A percentile compares a stretch with the other conserved stretches of the same genome.
Evolutionary conservation across 2,888 invertebrate genomes (phyloP).

Genomic region (Tetranychus truncatus): DNA sequence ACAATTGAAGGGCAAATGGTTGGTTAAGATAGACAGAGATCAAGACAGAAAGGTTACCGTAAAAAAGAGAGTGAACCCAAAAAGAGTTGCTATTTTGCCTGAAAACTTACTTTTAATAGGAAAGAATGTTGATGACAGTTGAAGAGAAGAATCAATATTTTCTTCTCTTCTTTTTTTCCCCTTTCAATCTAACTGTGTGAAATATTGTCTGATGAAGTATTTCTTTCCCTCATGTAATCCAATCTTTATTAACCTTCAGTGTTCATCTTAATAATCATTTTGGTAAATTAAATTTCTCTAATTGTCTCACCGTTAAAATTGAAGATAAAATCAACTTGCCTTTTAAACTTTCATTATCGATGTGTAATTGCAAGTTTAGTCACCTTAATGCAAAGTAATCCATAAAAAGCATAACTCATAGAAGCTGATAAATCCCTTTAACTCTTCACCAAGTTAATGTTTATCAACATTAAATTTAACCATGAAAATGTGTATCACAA

Average conservation of each 20-base stretch:
- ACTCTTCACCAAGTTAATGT: no score
- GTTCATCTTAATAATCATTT: not conserved
- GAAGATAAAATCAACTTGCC: no score
- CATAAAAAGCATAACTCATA: no score
- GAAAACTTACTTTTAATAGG: not conserved
- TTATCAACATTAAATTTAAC: no score
- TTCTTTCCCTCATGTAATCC: no score
- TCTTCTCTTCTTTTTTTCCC: not conserved
- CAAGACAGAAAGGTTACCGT: not conserved
- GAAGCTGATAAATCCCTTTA: no score
- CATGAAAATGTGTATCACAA: not conserved
- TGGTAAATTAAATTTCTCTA: not conserved
- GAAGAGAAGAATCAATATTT: not conserved
- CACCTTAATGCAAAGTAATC: no score
- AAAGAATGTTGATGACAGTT: slow-evolving; percentile 1
- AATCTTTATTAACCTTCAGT: not conserved
- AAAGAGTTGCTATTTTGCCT: not conserved
- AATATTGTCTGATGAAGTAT: no score
- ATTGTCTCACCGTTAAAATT: no score
- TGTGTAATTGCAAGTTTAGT: no score
- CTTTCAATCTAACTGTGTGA: no score
- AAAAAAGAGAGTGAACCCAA: not conserved
- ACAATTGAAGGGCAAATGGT: not conserved
- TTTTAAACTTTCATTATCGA: no score
- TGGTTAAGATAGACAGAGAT: not conserved